These are phyloP conservation scores for Leptinotarsa peninsularis DNA, from an alignment of 2,888 invertebrate species.

Conservation along the genomic window DNA sequence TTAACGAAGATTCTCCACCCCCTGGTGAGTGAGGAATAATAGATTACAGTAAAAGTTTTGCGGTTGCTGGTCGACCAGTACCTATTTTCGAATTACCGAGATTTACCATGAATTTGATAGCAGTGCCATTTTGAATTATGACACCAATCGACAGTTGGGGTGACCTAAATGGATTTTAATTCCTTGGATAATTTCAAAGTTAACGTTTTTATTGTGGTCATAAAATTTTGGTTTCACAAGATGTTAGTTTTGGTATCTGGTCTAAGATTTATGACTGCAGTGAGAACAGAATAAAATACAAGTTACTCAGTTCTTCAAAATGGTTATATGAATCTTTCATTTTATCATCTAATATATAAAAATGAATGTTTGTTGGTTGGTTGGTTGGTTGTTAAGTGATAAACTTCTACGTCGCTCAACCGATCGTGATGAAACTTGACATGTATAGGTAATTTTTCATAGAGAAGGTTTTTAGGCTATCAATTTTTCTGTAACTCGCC, in stretches of 20 bases:
- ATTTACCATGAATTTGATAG: constrained; percentile 28
- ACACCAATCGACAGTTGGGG: constrained; percentile 25
- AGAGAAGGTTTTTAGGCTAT: no score
- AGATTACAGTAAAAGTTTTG: constrained; percentile 32
- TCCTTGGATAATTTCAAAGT: constrained; percentile 23
- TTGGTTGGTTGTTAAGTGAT: no score
- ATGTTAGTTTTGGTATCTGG: neutral
- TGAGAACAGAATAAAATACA: neutral
- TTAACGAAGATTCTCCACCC: constrained; percentile 28
- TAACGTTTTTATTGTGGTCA: constrained; percentile 27
- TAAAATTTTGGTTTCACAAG: constrained; percentile 15
- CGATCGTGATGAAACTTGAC: no score
- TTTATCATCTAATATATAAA: neutral
- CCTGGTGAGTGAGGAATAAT: constrained; percentile 24
- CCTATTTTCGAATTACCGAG: constrained; percentile 21
- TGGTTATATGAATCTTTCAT: neutral
- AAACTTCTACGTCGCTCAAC: no score
- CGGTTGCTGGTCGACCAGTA: constrained; percentile 36
- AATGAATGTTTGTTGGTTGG: no score
- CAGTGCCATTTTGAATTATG: constrained; percentile 32
- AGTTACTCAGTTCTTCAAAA: neutral
- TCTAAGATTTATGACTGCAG: constrained; percentile 13
- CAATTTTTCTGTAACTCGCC: no score
- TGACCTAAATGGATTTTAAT: constrained; percentile 33
- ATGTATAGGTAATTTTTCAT: no score